phyloP scores from a whole-genome alignment of 1,140 invertebrate genomes.

The Apis cerana region DNA sequence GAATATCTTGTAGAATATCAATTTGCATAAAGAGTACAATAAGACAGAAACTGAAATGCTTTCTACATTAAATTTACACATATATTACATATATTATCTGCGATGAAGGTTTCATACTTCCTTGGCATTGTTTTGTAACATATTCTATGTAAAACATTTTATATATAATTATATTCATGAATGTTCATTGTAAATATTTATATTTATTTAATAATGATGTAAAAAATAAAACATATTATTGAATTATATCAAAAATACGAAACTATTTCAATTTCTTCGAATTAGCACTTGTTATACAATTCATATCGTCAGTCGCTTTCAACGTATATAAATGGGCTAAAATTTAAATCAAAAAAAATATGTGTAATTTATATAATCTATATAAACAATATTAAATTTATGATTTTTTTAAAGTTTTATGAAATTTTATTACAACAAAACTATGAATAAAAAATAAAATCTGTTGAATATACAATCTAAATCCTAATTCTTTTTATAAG shows the following conservation, averaged over 20 bases:
- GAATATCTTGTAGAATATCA: background rate
- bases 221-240: background rate
- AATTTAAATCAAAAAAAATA: too few species aligned
- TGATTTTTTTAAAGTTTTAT: too few species aligned
- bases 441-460: too few species aligned
- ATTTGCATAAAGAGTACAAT: background rate
- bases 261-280: background rate
- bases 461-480: too few species aligned
- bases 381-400: too few species aligned
- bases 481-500: too few species aligned
- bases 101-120: background rate
- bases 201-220: background rate
- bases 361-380: too few species aligned
- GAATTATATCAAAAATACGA: background rate
- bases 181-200: background rate
- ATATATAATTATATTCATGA: background rate
- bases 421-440: too few species aligned
- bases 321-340: too few species aligned
- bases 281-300: too few species aligned
- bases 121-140: background rate
- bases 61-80: conserved; percentile 7
- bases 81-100: background rate
- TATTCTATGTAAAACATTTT: background rate
- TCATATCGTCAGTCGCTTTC: too few species aligned
- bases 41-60: background rate